Evolutionary conservation across 30 jellyfish, hydroid and myxozoan genomes (phyloP).

Genomic region (Aurelia coerulea): DNA sequence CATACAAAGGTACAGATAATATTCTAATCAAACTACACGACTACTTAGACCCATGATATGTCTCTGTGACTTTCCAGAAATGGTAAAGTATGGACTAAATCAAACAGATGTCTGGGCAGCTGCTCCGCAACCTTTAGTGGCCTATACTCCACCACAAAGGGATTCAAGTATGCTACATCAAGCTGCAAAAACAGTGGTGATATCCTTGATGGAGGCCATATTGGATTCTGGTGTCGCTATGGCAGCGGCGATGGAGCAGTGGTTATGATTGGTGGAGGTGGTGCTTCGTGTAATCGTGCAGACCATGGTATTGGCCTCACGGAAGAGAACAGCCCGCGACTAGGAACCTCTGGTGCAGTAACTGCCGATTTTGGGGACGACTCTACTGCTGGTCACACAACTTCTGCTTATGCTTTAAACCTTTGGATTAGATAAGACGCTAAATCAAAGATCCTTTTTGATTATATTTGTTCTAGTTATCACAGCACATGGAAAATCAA

Average conservation of each 20-base stretch:
- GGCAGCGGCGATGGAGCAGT: constrained; percentile 68
- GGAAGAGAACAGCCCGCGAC: constrained; percentile 35
- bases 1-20: too few relatives aligned
- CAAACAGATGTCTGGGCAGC: constrained; percentile 26
- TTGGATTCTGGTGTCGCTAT: constrained; percentile 69
- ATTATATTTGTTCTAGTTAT: too few relatives aligned
- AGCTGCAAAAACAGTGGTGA: constrained; percentile 8
- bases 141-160: constrained; percentile 7
- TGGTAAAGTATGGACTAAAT: constrained; percentile 19
- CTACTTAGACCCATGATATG: too few relatives aligned
- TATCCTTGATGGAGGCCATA: constrained; percentile 37
- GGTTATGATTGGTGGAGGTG: constrained; percentile 71
- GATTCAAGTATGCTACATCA: constrained; percentile 39
- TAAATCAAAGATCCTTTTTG: not conserved
- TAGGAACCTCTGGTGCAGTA: constrained; percentile 4
- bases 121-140: constrained; percentile 47
- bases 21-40: too few relatives aligned
- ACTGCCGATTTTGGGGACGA: constrained; percentile 44
- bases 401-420: constrained; percentile 39
- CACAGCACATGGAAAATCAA: not conserved
- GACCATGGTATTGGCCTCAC: constrained; percentile 73
- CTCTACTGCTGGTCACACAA: not conserved
- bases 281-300: constrained; percentile 45
- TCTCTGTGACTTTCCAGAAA: constrained; percentile 11
- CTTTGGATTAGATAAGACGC: constrained; percentile 43